These are phyloP conservation scores for Tachycineta bicolor DNA, from an alignment of 2,113 vertebrate species.

Conservation along the genomic window DNA sequence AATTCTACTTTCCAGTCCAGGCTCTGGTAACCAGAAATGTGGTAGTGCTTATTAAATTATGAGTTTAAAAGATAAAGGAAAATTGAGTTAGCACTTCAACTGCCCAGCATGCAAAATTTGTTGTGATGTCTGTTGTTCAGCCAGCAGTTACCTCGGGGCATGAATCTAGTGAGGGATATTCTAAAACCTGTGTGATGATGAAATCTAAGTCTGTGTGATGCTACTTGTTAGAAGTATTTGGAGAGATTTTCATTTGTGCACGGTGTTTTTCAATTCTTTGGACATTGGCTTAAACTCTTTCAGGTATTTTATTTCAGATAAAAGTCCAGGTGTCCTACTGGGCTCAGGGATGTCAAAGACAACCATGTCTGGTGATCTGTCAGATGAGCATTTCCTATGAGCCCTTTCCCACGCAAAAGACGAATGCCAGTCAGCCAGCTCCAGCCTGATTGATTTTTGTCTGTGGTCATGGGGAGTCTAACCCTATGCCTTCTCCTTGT, in stretches of 20 bases:
- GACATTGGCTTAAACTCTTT: background rate
- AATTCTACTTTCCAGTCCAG: background rate
- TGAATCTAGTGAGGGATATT: background rate
- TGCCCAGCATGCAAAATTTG: background rate
- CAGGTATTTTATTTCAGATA: background rate
- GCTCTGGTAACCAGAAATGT: background rate
- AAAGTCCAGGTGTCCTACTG: background rate
- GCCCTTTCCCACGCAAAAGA: rapidly evolving
- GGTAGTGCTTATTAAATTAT: background rate
- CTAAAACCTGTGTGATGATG: background rate
- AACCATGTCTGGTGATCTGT: background rate
- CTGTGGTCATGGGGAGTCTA: background rate
- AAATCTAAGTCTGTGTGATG: background rate
- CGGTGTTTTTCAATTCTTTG: background rate
- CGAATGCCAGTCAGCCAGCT: background rate
- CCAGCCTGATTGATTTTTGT: background rate
- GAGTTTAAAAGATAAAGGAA: background rate
- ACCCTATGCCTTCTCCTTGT: background rate
- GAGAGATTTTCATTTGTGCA: background rate
- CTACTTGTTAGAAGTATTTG: background rate
- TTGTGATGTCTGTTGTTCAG: background rate
- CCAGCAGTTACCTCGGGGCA: background rate
- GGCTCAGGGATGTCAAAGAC: background rate
- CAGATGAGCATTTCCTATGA: background rate
- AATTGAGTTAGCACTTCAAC: background rate